Base-by-base conservation (phyloP, 2,888 invertebrate genomes). In the Drosophila demipolita region DNA sequence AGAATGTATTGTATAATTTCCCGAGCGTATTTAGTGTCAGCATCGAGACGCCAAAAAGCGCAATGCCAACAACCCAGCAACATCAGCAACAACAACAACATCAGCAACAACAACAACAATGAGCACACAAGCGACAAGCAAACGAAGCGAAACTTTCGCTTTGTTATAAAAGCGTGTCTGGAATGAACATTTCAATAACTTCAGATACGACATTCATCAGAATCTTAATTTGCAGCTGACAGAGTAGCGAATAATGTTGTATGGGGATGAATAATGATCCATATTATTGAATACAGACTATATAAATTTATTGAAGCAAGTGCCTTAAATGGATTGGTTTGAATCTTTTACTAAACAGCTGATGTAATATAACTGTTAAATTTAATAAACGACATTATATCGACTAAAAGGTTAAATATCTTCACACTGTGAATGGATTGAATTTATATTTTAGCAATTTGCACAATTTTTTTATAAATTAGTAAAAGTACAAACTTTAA, bases 1-100 rank as follows among this genome's bases (percentile, higher is more conserved):
- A 90, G 91, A 91, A 89, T 87, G 89, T 90, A 91, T 91, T 91
- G 92, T 91, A 90, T 91, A 91, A 91, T 91, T 91, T 91, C 92
- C 91, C 91, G 90, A 91, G 89, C 84, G 92, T 91, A 91, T 90
- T 91, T 88, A 87, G 86, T 85, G 81, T 73, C 83, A 87, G 78
- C 73, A 64, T 52, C 70, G 73, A 70, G 79, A 77, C 77, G 79
- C 69, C 80, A 72, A 75, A 80, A 66, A 68, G 62, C 74, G 73
- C 78, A 79, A 66, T 50, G 32, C 66, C 68, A 69, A 40, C 70
- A 45, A 65, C 40, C 38, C 59, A 50, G 38, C 68, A 62, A 36
- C 52, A 66, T 15, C 20, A 45, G 4, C 45, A 68, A 42, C 52
- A 75, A 59, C 52, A 73, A 52, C 49, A 53, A 53, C 9, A 54